Evolutionary conservation across 2,113 vertebrate species (phyloP), one percentile per base, ranked within the genome.

Genomic region (Holacanthus passer): DNA sequence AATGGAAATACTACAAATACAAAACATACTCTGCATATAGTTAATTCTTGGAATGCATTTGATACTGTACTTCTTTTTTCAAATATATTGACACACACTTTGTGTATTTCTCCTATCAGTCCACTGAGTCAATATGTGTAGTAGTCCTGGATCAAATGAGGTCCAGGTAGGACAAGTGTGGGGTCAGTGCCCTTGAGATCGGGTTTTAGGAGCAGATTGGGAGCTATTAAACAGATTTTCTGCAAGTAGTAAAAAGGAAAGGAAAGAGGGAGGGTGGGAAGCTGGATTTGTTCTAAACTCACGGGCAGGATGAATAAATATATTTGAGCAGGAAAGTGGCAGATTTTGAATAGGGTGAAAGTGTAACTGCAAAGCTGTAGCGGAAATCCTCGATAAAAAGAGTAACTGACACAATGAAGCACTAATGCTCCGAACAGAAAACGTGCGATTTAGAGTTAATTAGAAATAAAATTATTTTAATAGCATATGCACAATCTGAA

Each of bases 221-320:
- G 67, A 66, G 73, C 60, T 87, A 79, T 92, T 90, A 81, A 76
- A 89, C 75, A 50, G 56, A 87, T 85, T 91, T 84, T 91, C 73
- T 69, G 55, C 56, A 74, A 83, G 67, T 83, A 79, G 82, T 88
- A 83, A 74, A 87, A 84, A 85, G 59, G 41, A 77, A 67, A 85
- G 66, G 68, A 70, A 47, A 64, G 55, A 14, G 77, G 66, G 67
- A 7, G 66, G 60, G 58, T 6, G 17, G 35, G 11, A 8, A 27
- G 65, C 24, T 19, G 81, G 82, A 59, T 81, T 87, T 81, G 53
- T 68, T 67, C 14, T 68, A 24, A 60, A 55, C 67, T 78, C 60
- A 73, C 35, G 9, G 62, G 63, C 27, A 77, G 29, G 16, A 64
- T 71, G 65, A 85, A 80, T 82, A 85, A 59, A 84, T 79, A 37